phyloP scores from a whole-genome alignment of 2,888 invertebrate species.

The Pemphredon lugubris region DNA sequence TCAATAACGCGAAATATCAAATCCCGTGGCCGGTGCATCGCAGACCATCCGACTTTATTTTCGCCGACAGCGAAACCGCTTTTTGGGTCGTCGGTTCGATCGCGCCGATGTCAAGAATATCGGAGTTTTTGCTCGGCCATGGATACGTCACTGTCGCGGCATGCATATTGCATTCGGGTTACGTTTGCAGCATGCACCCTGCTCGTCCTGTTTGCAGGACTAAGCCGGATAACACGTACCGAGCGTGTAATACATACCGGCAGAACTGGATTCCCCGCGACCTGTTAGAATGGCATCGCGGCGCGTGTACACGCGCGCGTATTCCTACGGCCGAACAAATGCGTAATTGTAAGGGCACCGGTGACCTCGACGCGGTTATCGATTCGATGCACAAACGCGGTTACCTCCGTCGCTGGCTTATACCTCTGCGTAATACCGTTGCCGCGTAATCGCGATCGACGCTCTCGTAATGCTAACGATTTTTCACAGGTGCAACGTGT shows the following conservation, averaged over 20 bases:
- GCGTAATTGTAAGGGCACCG: slow-evolving; percentile 4
- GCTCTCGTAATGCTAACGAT: too few species aligned
- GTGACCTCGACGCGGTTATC: slow-evolving; percentile 17
- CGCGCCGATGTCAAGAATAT: slow-evolving; percentile 35
- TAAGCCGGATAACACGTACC: slow-evolving; percentile 64
- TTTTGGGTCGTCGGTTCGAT: slow-evolving; percentile 38
- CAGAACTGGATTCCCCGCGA: slow-evolving; percentile 63
- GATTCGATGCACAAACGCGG: too few species aligned
- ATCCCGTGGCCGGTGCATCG: neutral
- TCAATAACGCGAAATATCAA: too few species aligned
- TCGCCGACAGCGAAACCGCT: slow-evolving; percentile 17
- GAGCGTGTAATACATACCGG: slow-evolving; percentile 66
- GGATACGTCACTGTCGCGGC: slow-evolving; percentile 37
- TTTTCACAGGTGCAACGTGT: too few species aligned
- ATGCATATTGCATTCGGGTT: slow-evolving; percentile 69
- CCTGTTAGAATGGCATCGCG: slow-evolving; percentile 62
- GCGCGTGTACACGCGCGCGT: slow-evolving; percentile 48
- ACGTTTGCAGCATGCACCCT: slow-evolving; percentile 40
- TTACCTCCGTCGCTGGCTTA: too few species aligned
- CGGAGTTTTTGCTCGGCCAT: slow-evolving; percentile 17
- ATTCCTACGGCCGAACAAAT: neutral
- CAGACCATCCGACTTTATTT: slow-evolving; percentile 27
- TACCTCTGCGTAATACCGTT: too few species aligned
- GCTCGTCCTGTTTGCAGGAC: slow-evolving; percentile 42
- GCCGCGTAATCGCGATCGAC: too few species aligned